Evolutionary conservation across 2,797 vertebrate species (phyloP), one percentile per base, ranked within the genome.

Genomic region (Mus minutoides): DNA sequence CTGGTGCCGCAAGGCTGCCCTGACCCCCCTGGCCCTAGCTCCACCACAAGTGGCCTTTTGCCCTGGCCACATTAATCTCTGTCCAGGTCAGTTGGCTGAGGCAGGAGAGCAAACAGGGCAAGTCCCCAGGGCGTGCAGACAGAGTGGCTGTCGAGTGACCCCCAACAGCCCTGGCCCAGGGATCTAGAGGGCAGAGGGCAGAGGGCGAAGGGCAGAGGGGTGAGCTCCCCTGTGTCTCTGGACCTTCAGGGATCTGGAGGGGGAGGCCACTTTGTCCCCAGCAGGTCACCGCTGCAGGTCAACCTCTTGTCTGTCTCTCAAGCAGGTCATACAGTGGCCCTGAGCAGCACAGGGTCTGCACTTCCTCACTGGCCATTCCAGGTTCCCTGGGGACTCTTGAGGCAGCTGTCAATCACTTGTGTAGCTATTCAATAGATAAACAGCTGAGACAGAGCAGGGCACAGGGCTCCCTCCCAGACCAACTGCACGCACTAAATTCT

Each of bases 21-120:
- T 80, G 89, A 95, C 94, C 98, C 97, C 97, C 97, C 90, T 96
- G 97, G 98, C 98, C 98, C 95, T 12, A 34, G 97, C 98, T 90
- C 93, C 88, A 93, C 95, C 86, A 80, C 93, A 31, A 85, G 88
- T 46, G 79, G 95, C 94, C 95, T 95, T 89, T 91, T 94, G 85
- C 86, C 43, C 82, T 76, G 0, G 87, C 86, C 95, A 89, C 97
- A 99, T 99, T 99, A 99, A 99, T 99, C 99, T 99, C 40, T 96
- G 94, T 96, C 84, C 88, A 94, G 96, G 95, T 95, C 90, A 54
- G 96, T 34, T 0, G 31, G 88, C 64, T 19, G 91, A 94, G 90
- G 87, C 26, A n/a, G 69, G 12, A 7, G 62, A n/a, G 86, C 34
- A 40, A 13, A 49, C 58, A 3, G 22, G 92, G 69, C 56, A 43